Evolutionary conservation across 2,888 invertebrate genomes (phyloP).

Genomic region (Oscheius sp.): DNA sequence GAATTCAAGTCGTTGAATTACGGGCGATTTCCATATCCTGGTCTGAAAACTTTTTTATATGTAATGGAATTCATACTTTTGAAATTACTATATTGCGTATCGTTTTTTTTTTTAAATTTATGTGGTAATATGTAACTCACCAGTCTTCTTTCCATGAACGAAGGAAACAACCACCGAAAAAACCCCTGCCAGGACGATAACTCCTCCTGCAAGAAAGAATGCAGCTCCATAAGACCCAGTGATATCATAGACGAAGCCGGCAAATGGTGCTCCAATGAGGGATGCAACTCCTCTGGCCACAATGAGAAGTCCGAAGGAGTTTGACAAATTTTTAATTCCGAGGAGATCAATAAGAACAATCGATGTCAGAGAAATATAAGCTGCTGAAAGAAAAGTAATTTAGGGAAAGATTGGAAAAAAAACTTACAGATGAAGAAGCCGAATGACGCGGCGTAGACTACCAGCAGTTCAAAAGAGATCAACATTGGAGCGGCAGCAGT

Average conservation of each 20-base stretch:
- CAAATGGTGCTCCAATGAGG: conserved; percentile 82
- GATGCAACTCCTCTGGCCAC: conserved; percentile 93
- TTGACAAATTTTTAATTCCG: conserved; percentile 92
- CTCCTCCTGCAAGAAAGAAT: conserved; percentile 89
- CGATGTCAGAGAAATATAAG: conserved; percentile 95
- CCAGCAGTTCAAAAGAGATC: conserved; percentile 79
- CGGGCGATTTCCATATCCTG: too few species aligned
- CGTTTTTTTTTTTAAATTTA: too few species aligned
- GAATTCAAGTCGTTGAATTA: too few species aligned
- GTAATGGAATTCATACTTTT: too few species aligned
- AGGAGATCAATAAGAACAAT: conserved; percentile 95
- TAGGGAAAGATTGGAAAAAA: neutral
- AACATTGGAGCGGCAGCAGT: conserved; percentile 84
- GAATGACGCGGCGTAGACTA: conserved; percentile 83
- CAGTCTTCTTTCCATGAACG: conserved; percentile 56
- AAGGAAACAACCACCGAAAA: conserved; percentile 77
- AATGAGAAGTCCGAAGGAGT: conserved; percentile 94
- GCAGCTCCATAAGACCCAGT: conserved; percentile 86
- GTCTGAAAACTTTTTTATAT: too few species aligned
- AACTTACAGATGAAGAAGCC: conserved; percentile 83
- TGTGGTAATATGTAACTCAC: too few species aligned
- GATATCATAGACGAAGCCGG: conserved; percentile 88
- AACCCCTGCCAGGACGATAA: conserved; percentile 85
- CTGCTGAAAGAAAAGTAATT: conserved; percentile 74
- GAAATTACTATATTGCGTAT: too few species aligned